A percentile compares a stretch with the other conserved stretches of the same genome.
These are phyloP conservation scores for Malachius bipustulatus DNA, from an alignment of 2,888 invertebrate genomes.

Conservation along the genomic window DNA sequence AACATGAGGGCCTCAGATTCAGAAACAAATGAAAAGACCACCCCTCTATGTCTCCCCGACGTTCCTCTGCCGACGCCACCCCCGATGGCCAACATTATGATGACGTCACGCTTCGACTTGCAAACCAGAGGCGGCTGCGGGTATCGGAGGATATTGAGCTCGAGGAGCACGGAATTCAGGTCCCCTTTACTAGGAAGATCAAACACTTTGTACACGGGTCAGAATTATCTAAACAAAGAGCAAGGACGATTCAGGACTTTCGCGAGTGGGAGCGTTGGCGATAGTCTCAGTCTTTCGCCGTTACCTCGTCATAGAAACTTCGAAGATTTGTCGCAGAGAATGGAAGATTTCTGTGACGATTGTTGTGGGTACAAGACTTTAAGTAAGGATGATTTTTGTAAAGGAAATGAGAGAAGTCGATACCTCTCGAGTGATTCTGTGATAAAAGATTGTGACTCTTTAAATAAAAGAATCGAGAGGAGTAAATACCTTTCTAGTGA, in stretches of 20 bases:
- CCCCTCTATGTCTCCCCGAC: slow-evolving; percentile 29
- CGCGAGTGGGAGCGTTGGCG: slow-evolving; percentile 11
- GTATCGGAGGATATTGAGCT: slow-evolving; percentile 30
- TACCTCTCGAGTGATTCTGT: slow-evolving; percentile 31
- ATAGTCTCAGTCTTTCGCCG: slow-evolving; percentile 23
- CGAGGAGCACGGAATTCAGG: slow-evolving; percentile 26
- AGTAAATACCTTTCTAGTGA: slow-evolving; percentile 31
- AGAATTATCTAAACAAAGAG: neutral
- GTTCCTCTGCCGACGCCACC: slow-evolving; percentile 35
- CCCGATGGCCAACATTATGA: slow-evolving; percentile 35
- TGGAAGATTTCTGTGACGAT: slow-evolving; percentile 21
- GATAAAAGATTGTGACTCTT: slow-evolving; percentile 21
- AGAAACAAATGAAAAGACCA: slow-evolving; percentile 20
- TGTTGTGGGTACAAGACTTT: too few species aligned
- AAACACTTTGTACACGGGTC: slow-evolving; percentile 8
- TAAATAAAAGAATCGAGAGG: slow-evolving; percentile 7
- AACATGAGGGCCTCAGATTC: slow-evolving; percentile 23
- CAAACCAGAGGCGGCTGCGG: slow-evolving; percentile 29
- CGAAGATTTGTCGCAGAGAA: slow-evolving; percentile 21
- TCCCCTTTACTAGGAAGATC: slow-evolving; percentile 23
- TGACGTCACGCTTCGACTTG: slow-evolving; percentile 32
- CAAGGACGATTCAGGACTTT: neutral
- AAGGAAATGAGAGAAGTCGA: slow-evolving; percentile 21
- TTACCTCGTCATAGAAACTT: slow-evolving; percentile 26
- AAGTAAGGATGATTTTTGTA: neutral